Evolutionary conservation across 2,797 vertebrate species (phyloP).

Genomic region (Poecilia gillii): DNA sequence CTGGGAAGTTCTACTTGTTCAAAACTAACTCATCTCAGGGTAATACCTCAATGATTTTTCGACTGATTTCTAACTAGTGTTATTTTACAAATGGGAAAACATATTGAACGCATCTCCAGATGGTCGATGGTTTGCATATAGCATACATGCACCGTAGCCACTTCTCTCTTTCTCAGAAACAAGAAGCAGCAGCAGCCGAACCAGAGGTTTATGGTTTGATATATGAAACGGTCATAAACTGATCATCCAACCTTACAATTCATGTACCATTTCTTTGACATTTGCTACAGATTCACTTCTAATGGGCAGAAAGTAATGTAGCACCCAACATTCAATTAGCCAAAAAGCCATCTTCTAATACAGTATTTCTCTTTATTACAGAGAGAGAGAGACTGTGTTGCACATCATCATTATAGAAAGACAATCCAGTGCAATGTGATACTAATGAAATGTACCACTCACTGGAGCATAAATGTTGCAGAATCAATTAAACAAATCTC

Average conservation of each 20-base stretch:
- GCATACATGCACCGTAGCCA: neutral
- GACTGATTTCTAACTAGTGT: conserved; percentile 7
- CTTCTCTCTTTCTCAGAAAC: neutral
- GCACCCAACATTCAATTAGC: neutral
- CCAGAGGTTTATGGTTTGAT: neutral
- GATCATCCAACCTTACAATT: conserved; percentile 1
- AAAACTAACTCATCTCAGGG: conserved; percentile 16
- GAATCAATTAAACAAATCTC: conserved; percentile 21
- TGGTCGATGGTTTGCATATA: neutral
- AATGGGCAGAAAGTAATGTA: neutral
- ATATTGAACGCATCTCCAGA: neutral
- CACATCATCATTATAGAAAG: conserved; percentile 21
- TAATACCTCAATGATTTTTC: conserved; percentile 3
- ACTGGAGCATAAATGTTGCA: conserved; percentile 14
- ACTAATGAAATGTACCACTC: conserved; percentile 19
- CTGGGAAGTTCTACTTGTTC: conserved; percentile 6
- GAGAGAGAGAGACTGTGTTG: conserved; percentile 1
- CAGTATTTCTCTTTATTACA: conserved; percentile 3
- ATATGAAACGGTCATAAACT: neutral
- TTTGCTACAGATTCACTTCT: conserved; percentile 1
- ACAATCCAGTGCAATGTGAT: conserved; percentile 8
- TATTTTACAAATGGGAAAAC: neutral
- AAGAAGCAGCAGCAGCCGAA: neutral
- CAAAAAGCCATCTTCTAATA: conserved; percentile 1
- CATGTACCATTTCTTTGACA: neutral